Base-by-base conservation (phyloP, 2,888 invertebrate genomes). In the Trilocha varians region DNA sequence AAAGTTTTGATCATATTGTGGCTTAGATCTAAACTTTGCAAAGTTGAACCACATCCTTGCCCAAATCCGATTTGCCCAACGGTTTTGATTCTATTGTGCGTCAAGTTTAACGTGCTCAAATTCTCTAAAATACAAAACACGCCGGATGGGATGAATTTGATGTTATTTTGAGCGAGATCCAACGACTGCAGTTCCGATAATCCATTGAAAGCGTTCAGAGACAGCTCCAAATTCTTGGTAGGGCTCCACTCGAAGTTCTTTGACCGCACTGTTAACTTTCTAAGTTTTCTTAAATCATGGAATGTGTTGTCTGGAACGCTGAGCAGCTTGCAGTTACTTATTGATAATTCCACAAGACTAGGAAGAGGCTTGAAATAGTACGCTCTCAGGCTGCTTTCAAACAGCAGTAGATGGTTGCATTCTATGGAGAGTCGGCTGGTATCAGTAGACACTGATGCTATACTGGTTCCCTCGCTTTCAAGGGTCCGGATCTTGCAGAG, bases 111-210 rank as follows among this genome's bases (percentile, higher is more conserved):
- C 50, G 91, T 89, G 71, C 93, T 93, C 46, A 96, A 86, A 75
- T 92, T 94, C 58, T 90, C 89, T 66, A 95, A 78, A 36, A 91
- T 89, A 78, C 96, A 96, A 70, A 95, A 92, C 50, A 90, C 89
- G 59, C 91, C 91, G 55, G 92, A 91, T 36, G 95, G 94, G 66
- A 96, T 73, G 50, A 91, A 90, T 57, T 93, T 89, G 52, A 96
- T 89, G 82, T 95, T 95, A 84, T 94, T 96, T 78, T 93, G 91
- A 64, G 91, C 90, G 73, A 96, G 85, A 78, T 95, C 93, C 61
- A 96, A 83, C 44, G 89, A 88, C 70, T 93, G 93, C 39, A 96
- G 85, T 74, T 95, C 94, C 62, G 91, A 89, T 55, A 96, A 86
- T 48, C 94, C 94, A 59, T 89, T 88, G 63, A 96, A 90, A 49